phyloP scores from a whole-genome alignment of 1,140 invertebrate species.

The Rhynchophorus ferrugineus region DNA sequence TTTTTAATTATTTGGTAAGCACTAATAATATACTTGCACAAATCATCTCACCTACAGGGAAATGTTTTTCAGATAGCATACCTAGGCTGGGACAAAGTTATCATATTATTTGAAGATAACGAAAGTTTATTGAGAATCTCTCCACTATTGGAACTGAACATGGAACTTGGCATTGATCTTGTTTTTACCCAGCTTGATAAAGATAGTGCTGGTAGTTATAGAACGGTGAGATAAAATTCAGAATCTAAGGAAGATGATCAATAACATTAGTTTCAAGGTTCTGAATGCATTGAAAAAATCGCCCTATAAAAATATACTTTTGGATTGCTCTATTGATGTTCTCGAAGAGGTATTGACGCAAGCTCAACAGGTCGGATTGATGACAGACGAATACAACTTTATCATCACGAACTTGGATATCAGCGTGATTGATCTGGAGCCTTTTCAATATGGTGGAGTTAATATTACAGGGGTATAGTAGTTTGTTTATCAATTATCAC shows the following conservation, averaged over 20 bases:
- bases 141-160: slow-evolving; percentile 66
- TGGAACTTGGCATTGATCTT: slow-evolving; percentile 33
- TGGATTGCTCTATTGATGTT: slow-evolving; percentile 65
- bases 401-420: slow-evolving; percentile 75
- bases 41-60: too few relatives aligned
- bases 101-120: slow-evolving; percentile 73
- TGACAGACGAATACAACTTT: slow-evolving; percentile 67
- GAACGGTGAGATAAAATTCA: slow-evolving; percentile 3
- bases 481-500: too few relatives aligned
- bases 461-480: slow-evolving; percentile 79
- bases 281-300: slow-evolving; percentile 48
- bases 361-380: slow-evolving; percentile 76
- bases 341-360: slow-evolving; percentile 58
- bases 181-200: slow-evolving; percentile 20
- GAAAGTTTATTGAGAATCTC: slow-evolving; percentile 70
- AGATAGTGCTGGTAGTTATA: slow-evolving; percentile 7
- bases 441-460: slow-evolving; percentile 75
- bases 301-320: slow-evolving; percentile 63
- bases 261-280: slow-evolving; percentile 10
- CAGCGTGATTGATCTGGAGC: slow-evolving; percentile 69
- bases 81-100: slow-evolving; percentile 74
- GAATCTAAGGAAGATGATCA: too few relatives aligned
- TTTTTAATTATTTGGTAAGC: slow-evolving; percentile 17
- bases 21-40: too few relatives aligned
- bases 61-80: slow-evolving; percentile 25